Base-by-base conservation (phyloP, 1,140 invertebrate species). In the Drosophila micromelanica region DNA sequence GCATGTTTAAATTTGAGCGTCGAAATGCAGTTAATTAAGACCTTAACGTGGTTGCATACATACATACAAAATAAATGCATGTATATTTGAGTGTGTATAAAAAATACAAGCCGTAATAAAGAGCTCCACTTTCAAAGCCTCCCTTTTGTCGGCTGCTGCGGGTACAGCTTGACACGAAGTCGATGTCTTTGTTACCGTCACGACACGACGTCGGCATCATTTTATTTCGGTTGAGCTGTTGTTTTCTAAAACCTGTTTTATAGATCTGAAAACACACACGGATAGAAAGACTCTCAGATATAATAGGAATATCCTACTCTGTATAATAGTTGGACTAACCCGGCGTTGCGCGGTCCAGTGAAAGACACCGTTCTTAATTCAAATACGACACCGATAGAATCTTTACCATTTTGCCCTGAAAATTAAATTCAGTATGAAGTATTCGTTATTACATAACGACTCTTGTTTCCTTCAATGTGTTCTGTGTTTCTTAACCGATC, bases 131-230 rank as follows among this genome's bases (percentile, higher is more conserved):
- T 45, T 45, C 3, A 17, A 12, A 8, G 42, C 42, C 42, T 45
- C 42, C 42, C 42, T 45, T 45, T 45, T 45, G 42, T 15, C n/a
- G n/a, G 42, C 15, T 17, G 42, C 42, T 45, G 42, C 42, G 15
- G 6, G 42, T 17, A 45, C 13, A 17, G 15, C 40, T 42, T 13
- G 13, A 42, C 13, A 15, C 37, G 38, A 40, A 40, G 15, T 48
- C 46, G 46, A 27, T 23, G 46, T 27, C 46, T 48, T 48, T 48
- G 46, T 48, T 48, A 27, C 17, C 11, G 11, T 48, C 46, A 48
- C 38, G 38, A 40, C 27, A 6, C 45, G 45, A 23, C 9, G 4
- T 48, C 17, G 45, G 17, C 17, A 23, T 23, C 45, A 48, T 48
- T 48, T 48, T 45, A 20, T 45, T 45, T 45, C 15, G 6, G 12